Evolutionary conservation across 2,797 vertebrate species (phyloP).

Genomic region (Gallinago solitaria): DNA sequence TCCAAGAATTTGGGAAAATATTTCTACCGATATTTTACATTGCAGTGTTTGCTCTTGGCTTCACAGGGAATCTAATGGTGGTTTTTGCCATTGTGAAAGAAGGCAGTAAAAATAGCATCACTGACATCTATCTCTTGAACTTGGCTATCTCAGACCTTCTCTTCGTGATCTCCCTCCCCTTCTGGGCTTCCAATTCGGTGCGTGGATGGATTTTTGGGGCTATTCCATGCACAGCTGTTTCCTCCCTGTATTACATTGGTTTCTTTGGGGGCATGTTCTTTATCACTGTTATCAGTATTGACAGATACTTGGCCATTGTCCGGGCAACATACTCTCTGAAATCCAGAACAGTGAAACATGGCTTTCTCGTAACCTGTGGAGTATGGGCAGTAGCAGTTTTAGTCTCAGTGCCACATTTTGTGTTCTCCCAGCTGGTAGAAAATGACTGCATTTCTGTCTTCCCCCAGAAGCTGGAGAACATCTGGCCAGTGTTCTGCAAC

Average conservation of each 20-base stretch:
- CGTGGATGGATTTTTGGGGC: constrained; percentile 81
- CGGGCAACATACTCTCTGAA: constrained; percentile 82
- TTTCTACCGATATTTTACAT: constrained; percentile 83
- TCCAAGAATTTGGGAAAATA: constrained; percentile 43
- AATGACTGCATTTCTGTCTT: constrained; percentile 72
- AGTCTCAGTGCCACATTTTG: constrained; percentile 86
- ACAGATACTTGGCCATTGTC: constrained; percentile 91
- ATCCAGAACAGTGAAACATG: constrained; percentile 77
- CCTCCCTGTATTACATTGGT: constrained; percentile 83
- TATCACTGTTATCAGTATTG: constrained; percentile 88
- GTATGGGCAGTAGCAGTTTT: constrained; percentile 82
- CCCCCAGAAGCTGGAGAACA: constrained; percentile 54
- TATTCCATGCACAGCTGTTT: constrained; percentile 79
- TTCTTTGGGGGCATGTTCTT: constrained; percentile 91
- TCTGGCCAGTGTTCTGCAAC: constrained; percentile 72
- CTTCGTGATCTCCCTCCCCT: constrained; percentile 86
- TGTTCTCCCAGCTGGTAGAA: constrained; percentile 70
- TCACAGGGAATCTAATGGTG: constrained; percentile 87
- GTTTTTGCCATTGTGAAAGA: constrained; percentile 80
- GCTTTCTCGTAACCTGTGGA: constrained; percentile 73
- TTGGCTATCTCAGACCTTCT: constrained; percentile 89
- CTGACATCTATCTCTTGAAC: constrained; percentile 90
- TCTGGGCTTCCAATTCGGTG: constrained; percentile 81
- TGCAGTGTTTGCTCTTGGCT: constrained; percentile 82
- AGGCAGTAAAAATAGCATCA: constrained; percentile 82